Conservation (phyloP, 2,888 invertebrate species). For the Drosophila rellima region DNA sequence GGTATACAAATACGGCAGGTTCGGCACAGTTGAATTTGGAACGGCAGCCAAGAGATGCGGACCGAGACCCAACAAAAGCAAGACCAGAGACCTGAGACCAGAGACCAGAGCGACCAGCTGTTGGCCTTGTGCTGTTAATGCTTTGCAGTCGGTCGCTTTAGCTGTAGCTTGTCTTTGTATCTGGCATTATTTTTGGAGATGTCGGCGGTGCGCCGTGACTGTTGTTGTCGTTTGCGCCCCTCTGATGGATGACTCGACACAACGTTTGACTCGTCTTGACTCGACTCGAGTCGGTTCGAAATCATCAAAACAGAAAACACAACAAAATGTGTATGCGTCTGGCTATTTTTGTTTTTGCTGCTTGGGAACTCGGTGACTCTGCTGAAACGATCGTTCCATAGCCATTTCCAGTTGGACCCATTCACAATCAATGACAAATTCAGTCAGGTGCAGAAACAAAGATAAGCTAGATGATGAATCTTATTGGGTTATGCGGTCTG, state of each 20-base stretch:
- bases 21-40: slow-evolving; percentile 66
- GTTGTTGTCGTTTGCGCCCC: slow-evolving; percentile 48
- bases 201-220: slow-evolving; percentile 40
- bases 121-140: slow-evolving; percentile 68
- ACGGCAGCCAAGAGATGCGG: slow-evolving; percentile 50
- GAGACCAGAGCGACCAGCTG: slow-evolving; percentile 61
- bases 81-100: slow-evolving; percentile 38
- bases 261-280: slow-evolving; percentile 25
- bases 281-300: slow-evolving; percentile 30
- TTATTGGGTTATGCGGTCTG: slow-evolving; percentile 7
- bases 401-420: slow-evolving; percentile 47
- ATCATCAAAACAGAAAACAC: slow-evolving; percentile 43
- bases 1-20: slow-evolving; percentile 59
- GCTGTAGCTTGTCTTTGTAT: slow-evolving; percentile 43
- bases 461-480: slow-evolving; percentile 5
- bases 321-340: slow-evolving; percentile 30
- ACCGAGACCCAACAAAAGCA: slow-evolving; percentile 28
- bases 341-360: slow-evolving; percentile 47
- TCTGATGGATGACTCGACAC: slow-evolving; percentile 62
- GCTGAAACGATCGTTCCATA: slow-evolving; percentile 40
- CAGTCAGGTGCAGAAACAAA: slow-evolving; percentile 43
- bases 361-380: slow-evolving; percentile 23
- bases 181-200: slow-evolving; percentile 69
- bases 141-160: slow-evolving; percentile 42
- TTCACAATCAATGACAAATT: slow-evolving; percentile 32